Conservation (phyloP, 1,140 invertebrate species). For the Galendromus occidentalis region DNA sequence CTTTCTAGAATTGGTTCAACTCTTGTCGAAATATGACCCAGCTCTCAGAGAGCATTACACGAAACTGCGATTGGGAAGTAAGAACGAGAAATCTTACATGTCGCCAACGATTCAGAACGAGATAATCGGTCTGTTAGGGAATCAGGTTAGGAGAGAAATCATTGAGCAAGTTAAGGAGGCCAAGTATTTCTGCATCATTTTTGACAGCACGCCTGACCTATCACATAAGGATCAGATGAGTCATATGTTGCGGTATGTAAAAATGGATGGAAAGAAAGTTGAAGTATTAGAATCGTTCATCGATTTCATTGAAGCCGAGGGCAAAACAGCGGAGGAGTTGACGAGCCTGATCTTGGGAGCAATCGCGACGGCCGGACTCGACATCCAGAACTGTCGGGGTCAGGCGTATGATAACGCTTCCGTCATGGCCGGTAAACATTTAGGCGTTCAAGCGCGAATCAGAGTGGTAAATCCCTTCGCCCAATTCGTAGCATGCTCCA, state of each 20-base stretch:
- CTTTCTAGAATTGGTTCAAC: too few species aligned
- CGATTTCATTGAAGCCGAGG: slow-evolving; percentile 13
- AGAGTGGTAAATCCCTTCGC: background rate
- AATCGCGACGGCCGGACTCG: slow-evolving; percentile 8
- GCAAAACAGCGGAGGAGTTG: slow-evolving; percentile 13
- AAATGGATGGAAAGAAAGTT: slow-evolving; percentile 5
- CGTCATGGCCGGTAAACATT: slow-evolving; percentile 10
- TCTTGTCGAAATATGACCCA: too few species aligned
- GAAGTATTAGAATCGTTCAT: slow-evolving; percentile 12
- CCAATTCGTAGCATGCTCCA: too few species aligned
- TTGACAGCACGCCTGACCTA: slow-evolving; percentile 17
- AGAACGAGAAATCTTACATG: too few species aligned
- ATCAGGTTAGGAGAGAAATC: too few species aligned
- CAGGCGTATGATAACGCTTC: slow-evolving; percentile 17
- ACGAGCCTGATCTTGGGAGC: slow-evolving; percentile 11
- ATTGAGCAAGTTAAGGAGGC: too few species aligned
- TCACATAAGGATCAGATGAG: slow-evolving; percentile 17
- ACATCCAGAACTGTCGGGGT: slow-evolving; percentile 13
- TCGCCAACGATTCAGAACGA: too few species aligned
- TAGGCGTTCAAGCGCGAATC: background rate
- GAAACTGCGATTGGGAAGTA: too few species aligned
- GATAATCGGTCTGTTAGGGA: too few species aligned
- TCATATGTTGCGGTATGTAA: slow-evolving; percentile 16
- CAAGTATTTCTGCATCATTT: slow-evolving; percentile 16
- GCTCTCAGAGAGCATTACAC: too few species aligned